Base-by-base conservation (phyloP, 2,888 invertebrate species). In the Dicycla oo region DNA sequence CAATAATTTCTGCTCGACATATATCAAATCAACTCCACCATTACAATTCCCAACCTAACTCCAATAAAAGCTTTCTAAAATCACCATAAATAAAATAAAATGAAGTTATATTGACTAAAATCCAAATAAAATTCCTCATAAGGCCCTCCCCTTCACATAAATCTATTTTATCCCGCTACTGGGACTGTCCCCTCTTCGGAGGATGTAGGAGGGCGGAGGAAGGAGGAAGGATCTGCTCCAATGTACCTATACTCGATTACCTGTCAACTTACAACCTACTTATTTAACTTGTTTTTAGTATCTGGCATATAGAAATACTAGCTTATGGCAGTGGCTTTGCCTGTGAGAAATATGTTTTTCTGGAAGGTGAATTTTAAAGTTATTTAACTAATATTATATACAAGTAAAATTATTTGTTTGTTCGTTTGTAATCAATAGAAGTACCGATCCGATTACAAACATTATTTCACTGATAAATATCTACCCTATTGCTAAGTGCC, bases 161-260 rank as follows among this genome's bases (percentile, higher is more conserved):
- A 80, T 83, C 53, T 47, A 11, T 53, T 67, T 57, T 45, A 73
- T 69, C 47, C 51, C 30, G 51, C 54, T 20, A 4, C 30, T 15
- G 43, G 23, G 45, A 45, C 34, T 51, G 38, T 61, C 56, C 5
- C 15, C 51, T 23, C 26, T 60, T 23, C 38, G 30, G 18, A 18
- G 69, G 38, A 67, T 40, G 63, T 66, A 15, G 56, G 66, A 38
- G 40, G 67, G 47, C 23, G 65, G 75, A 40, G 23, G 68, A 71
- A 85, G 47, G 75, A 40, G n/a, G 68, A 71, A 85, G 83, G 83
- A 83, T 51, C 65, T 60, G 62, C 57, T 26, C 56, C 13, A 49
- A 64, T 49, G 65, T 71, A 49, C n/a, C n/a, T n/a, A n/a, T 49
- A 34, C 40, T 23, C 71, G 30, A 71, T 74, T 76, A 75, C 74